Evolutionary conservation across 2,113 vertebrate species (phyloP).

Genomic region (Ascaphus truei): DNA sequence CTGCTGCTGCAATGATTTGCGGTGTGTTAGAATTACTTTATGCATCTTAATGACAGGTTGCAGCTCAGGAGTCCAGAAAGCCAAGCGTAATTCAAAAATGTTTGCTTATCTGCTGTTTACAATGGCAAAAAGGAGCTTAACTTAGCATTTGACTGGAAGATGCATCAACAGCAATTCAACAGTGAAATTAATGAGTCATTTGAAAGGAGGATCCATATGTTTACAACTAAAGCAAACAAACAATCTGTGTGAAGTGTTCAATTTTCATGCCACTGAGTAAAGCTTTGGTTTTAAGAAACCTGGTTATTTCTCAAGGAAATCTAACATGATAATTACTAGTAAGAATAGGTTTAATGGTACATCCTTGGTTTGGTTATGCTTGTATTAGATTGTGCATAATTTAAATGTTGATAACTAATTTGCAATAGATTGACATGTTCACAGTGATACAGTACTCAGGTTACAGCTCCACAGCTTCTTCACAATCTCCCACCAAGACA

Average conservation of each 20-base stretch:
- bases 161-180: slow-evolving; percentile 49
- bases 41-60: neutral
- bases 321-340: slow-evolving; percentile 1
- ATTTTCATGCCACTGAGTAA: slow-evolving; percentile 30
- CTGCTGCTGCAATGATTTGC: too few species aligned
- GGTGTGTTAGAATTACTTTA: too few species aligned
- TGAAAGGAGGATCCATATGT: slow-evolving; percentile 50
- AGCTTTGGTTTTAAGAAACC: slow-evolving; percentile 4
- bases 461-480: too few species aligned
- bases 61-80: neutral
- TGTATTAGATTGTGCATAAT: too few species aligned
- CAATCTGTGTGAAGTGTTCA: slow-evolving; percentile 43
- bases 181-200: slow-evolving; percentile 49
- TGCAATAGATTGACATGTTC: too few species aligned
- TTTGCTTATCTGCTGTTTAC: slow-evolving; percentile 46
- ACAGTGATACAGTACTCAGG: too few species aligned
- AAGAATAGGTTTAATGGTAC: neutral
- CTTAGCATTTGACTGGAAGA: slow-evolving; percentile 50
- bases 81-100: neutral
- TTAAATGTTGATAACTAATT: too few species aligned
- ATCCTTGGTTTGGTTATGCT: neutral
- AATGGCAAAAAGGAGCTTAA: slow-evolving; percentile 42
- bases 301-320: slow-evolving; percentile 30
- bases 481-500: too few species aligned
- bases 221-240: slow-evolving; percentile 43